Evolutionary conservation across 2,113 vertebrate genomes (phyloP).

Genomic region (Myrmecobius fasciatus): DNA sequence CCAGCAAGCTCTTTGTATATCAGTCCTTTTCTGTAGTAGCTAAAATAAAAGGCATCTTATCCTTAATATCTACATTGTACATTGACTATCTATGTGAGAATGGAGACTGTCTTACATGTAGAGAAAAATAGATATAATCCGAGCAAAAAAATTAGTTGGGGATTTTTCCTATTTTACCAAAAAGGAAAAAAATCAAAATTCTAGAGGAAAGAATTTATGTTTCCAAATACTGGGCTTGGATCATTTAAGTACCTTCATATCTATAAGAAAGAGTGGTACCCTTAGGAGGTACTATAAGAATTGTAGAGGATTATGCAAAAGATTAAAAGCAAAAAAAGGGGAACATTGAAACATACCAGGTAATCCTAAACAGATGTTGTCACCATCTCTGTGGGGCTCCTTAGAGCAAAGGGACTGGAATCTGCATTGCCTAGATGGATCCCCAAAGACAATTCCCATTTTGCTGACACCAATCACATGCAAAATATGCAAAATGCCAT

Average conservation of each 20-base stretch:
- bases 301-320: slow-evolving; percentile 52
- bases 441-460: not conserved
- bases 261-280: slow-evolving; percentile 49
- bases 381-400: slow-evolving; percentile 20
- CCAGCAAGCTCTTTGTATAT: not conserved
- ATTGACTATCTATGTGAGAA: not conserved
- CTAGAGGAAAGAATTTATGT: slow-evolving; percentile 30
- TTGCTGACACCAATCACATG: not conserved
- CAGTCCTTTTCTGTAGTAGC: not conserved
- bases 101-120: not conserved
- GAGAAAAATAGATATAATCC: not conserved
- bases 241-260: not conserved
- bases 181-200: slow-evolving; percentile 6
- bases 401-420: not conserved
- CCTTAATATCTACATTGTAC: not conserved
- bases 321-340: slow-evolving; percentile 12
- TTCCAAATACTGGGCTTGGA: slow-evolving; percentile 33
- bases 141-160: not conserved
- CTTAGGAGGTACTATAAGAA: slow-evolving; percentile 53
- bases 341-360: slow-evolving; percentile 46
- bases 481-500: not conserved
- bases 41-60: not conserved
- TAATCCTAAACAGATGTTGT: slow-evolving; percentile 46
- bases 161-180: not conserved
- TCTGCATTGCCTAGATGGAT: slow-evolving; percentile 26